Evolutionary conservation across 1,140 invertebrate genomes (phyloP).

Genomic region (Drosophila kikkawai): DNA sequence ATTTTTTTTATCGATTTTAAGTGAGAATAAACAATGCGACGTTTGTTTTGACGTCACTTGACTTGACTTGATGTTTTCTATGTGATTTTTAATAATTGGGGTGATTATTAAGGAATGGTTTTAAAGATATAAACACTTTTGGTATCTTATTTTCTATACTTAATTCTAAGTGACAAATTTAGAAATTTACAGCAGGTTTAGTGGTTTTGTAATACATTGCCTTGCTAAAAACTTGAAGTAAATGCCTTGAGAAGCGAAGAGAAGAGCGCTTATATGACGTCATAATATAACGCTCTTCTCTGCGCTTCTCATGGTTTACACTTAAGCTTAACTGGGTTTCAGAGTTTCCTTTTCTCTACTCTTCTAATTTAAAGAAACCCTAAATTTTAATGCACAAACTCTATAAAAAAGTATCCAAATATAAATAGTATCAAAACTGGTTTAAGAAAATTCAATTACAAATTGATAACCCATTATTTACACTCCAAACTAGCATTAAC

Average conservation of each 20-base stretch:
- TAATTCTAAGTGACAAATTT: no score
- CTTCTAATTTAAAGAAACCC: not conserved
- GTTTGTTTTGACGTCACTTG: conserved; percentile 47
- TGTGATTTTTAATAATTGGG: not conserved
- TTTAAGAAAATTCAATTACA: conserved; percentile 11
- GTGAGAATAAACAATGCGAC: conserved; percentile 47
- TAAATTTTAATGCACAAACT: not conserved
- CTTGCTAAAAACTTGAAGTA: no score
- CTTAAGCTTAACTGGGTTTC: not conserved
- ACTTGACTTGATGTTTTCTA: not conserved
- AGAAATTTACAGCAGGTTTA: no score
- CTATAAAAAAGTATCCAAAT: conserved; percentile 4
- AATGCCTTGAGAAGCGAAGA: no score
- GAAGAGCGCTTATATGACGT: not conserved
- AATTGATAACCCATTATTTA: not conserved
- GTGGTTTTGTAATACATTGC: no score
- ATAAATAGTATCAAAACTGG: conserved; percentile 14
- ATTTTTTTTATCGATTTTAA: conserved; percentile 39
- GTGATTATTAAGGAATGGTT: no score
- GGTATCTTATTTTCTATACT: no score
- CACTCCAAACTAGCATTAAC: conserved; percentile 11
- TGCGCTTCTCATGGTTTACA: not conserved
- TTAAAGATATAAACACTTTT: no score
- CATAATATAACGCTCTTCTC: not conserved
- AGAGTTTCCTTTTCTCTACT: not conserved